Evolutionary conservation across 2,888 invertebrate genomes (phyloP), one percentile per base, ranked within the genome.

Genomic region (Caenorhabditis auriculariae): DNA sequence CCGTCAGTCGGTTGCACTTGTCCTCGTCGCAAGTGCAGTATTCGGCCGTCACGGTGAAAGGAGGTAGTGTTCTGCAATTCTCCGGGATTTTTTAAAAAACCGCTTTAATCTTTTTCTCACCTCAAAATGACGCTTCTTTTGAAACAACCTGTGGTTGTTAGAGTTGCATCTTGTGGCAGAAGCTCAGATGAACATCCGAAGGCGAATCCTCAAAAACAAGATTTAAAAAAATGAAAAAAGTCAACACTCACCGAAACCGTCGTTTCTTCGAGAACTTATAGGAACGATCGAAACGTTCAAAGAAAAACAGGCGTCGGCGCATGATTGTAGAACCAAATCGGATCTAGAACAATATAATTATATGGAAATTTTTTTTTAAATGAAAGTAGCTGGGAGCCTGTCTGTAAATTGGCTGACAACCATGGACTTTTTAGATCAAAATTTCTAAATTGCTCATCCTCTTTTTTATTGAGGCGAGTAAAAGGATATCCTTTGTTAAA

Each of bases 201-300:
- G 17, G 55, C 49, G 35, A 50, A 43, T 17, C 55, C 55, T 55
- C 4, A 32, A 47, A 38, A 2, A 17, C 9, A 2, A 7, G 6
- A 38, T 35, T 19, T 26, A 9, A 24, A 54, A 47, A 47, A 21
- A 54, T 47, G 6, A 48, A 42, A 29, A 54, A 39, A 9, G 48
- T n/a, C n/a, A n/a, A n/a, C n/a, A 45, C n/a, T 28, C 29, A 60
- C 60, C 60, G 28, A 60, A 60, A 44, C 52, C 55, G n/a, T n/a
- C n/a, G n/a, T n/a, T 21, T 39, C 48, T 24, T 15, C 41, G 24
- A 12, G 39, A 47, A 24, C 55, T 56, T n/a, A 54, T 54, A 5
- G 28, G 24, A 1, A 60, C 49, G 4, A 57, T 60, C 19, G 63
- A 60, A 17, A 66, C 66, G 32, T 66, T 66, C 32, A 66, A 35